These are phyloP conservation scores for Parauchenoglanis ngamensis DNA, from an alignment of 2,797 vertebrate species.

Conservation along the genomic window DNA sequence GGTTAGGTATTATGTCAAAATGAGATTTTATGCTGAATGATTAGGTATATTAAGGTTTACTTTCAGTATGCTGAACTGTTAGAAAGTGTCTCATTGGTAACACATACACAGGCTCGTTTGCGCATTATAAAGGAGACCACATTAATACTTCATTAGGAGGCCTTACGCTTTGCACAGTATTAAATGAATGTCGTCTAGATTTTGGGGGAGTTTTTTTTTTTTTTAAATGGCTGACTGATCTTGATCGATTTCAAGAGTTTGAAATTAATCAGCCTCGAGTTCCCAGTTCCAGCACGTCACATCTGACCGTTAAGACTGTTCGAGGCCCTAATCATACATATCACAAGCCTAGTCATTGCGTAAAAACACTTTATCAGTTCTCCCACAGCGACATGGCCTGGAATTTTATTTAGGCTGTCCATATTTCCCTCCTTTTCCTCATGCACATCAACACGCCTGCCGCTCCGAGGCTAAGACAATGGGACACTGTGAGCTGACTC, in stretches of 20 bases:
- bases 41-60: background rate
- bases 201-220: background rate
- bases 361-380: background rate
- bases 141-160: background rate
- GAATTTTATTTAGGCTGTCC: conserved; percentile 34
- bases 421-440: conserved; percentile 15
- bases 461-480: conserved; percentile 41
- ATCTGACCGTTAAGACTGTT: background rate
- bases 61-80: background rate
- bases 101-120: background rate
- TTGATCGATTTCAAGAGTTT: background rate
- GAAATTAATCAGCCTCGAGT: background rate
- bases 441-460: conserved; percentile 7
- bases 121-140: background rate
- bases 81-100: background rate
- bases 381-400: background rate
- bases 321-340: background rate
- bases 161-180: background rate
- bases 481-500: conserved; percentile 43
- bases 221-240: background rate
- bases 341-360: background rate
- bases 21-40: background rate
- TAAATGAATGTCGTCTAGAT: background rate
- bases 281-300: background rate
- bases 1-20: background rate